Evolutionary conservation across 2,113 vertebrate genomes (phyloP), one percentile per base, ranked within the genome.

Genomic region (Nyctibius bracteatus): DNA sequence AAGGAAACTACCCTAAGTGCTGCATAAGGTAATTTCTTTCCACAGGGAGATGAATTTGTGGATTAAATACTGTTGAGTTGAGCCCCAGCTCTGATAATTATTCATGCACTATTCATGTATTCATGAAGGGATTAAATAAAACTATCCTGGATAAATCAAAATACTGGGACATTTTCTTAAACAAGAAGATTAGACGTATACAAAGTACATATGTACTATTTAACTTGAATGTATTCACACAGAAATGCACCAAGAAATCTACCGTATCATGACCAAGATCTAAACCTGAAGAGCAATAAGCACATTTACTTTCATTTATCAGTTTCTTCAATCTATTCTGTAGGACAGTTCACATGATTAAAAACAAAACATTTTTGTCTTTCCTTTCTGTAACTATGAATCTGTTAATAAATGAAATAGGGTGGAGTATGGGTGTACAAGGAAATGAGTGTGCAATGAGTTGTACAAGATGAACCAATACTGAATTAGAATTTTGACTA

Each of bases 261-360:
- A 47, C 1, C 0, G 44, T 33, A 49, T 3, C 4, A 28, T 22
- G 12, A 39, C 12, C 15, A 55, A 43, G 28, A 51, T 6, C 15
- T 65, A 55, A 65, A 81, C 15, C 5, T 63, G 43, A 51, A 2
- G 78, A 52, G 16, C 9, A 44, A 17, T 70, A 57, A 81, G 30
- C 12, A 41, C 39, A 2, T 41, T 68, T 81, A n/a, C 6, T 57
- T 66, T 31, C 21, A 27, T 39, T 1, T 7, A 70, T 30, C 12
- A 24, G 3, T 77, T 93, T 74, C 52, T 23, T 52, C 25, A 66
- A 11, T 28, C 5, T 11, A 22, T 55, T 81, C 41, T 62, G 6
- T 44, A 73, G 44, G 72, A 88, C 4, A 17, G 12, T 44, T 21
- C 21, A 66, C 4, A 21, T 37, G 8, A 15, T 41, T 52, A 58